A percentile compares a stretch with the other conserved stretches of the same genome.
Conservation (phyloP, 92 coral and sea anemone genomes). For the Phenganax stokvisi region DNA sequence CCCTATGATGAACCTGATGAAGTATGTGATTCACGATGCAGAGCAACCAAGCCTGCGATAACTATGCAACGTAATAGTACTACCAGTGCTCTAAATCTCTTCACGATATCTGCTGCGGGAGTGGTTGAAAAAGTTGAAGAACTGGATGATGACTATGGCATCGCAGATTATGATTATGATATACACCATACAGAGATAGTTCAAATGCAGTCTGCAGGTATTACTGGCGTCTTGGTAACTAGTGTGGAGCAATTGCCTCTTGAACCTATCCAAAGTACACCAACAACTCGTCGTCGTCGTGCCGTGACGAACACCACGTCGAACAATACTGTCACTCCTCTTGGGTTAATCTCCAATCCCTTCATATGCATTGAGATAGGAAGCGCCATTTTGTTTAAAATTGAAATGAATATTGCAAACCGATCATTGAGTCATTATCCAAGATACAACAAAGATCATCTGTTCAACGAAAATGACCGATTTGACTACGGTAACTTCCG, state of each 20-base stretch:
- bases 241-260: conserved; percentile 26
- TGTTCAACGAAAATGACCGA: conserved; percentile 65
- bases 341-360: conserved; percentile 53
- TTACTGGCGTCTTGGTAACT: conserved; percentile 43
- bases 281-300: conserved; percentile 50
- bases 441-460: conserved; percentile 81
- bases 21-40: conserved; percentile 51
- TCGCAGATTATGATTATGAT: conserved; percentile 36
- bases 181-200: conserved; percentile 46
- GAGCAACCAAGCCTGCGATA: conserved; percentile 46
- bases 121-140: conserved; percentile 13
- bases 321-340: conserved; percentile 25
- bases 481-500: conserved; percentile 93
- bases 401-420: conserved; percentile 61
- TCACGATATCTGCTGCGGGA: conserved; percentile 4
- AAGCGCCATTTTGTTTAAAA: conserved; percentile 57
- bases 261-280: not conserved
- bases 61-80: conserved; percentile 25
- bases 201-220: conserved; percentile 30
- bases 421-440: conserved; percentile 82
- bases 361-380: conserved; percentile 58
- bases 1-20: conserved; percentile 43
- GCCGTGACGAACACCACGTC: conserved; percentile 41
- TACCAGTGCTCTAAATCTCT: conserved; percentile 29
- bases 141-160: conserved; percentile 18